Evolutionary conservation across 2,113 vertebrate genomes (phyloP).

Genomic region (Channa argus): DNA sequence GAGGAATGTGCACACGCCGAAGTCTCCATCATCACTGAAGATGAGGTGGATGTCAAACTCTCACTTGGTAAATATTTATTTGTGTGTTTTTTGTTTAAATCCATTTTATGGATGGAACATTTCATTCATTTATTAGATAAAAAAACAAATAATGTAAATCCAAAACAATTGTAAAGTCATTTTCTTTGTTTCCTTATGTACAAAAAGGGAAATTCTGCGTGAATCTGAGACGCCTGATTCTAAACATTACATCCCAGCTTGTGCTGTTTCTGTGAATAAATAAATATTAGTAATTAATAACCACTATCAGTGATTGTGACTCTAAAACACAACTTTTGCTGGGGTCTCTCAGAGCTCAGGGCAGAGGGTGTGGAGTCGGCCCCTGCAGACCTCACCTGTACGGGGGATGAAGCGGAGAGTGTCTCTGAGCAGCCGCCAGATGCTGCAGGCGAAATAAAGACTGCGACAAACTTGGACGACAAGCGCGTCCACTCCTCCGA

Average conservation of each 20-base stretch:
- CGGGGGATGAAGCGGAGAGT: not conserved
- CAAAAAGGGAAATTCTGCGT: no score
- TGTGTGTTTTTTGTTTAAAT: not conserved
- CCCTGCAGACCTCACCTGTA: not conserved
- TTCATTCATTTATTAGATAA: no score
- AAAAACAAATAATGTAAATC: no score
- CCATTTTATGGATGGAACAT: no score
- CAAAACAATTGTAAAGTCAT: no score
- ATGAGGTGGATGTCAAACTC: slow-evolving; percentile 20
- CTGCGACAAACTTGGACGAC: not conserved
- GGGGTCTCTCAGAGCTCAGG: not conserved
- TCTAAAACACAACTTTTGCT: not conserved
- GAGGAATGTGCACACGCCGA: slow-evolving; percentile 23
- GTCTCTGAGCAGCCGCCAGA: slow-evolving; percentile 24
- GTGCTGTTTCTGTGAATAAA: no score
- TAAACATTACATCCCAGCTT: no score
- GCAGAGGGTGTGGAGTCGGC: not conserved
- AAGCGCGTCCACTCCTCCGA: not conserved
- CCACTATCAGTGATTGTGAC: not conserved
- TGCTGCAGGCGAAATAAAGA: slow-evolving; percentile 1
- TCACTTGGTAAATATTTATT: not conserved
- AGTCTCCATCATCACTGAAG: not conserved
- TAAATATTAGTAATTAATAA: no score
- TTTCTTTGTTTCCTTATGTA: no score
- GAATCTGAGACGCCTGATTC: no score